These are phyloP conservation scores for Lycocorax pyrrhopterus DNA, from an alignment of 2,113 vertebrate genomes.

Conservation along the genomic window DNA sequence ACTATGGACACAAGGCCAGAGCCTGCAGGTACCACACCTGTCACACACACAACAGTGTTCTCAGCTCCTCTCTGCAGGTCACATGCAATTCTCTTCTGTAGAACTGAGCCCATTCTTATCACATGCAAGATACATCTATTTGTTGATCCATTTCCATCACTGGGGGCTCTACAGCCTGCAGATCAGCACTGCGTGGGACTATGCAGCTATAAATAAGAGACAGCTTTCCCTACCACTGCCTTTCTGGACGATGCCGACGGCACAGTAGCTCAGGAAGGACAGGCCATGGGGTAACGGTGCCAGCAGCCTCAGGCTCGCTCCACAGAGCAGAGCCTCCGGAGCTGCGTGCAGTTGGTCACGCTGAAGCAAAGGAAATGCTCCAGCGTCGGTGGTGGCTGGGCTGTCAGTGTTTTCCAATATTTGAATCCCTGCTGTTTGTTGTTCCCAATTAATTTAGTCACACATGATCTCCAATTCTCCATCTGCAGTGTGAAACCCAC, in stretches of 20 bases:
- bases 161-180: background rate
- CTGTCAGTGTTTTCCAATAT: background rate
- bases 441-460: background rate
- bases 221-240: background rate
- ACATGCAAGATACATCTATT: background rate
- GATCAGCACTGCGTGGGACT: background rate
- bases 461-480: background rate
- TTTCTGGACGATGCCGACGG: fast-evolving
- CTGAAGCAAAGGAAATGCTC: background rate
- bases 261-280: background rate
- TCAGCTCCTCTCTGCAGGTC: background rate
- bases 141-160: background rate
- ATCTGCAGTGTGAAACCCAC: background rate
- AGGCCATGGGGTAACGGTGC: background rate
- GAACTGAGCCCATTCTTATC: background rate
- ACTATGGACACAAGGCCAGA: background rate
- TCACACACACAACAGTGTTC: background rate
- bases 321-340: background rate
- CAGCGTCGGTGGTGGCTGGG: fast-evolving
- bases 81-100: background rate
- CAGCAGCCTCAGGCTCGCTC: background rate
- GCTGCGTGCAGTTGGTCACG: fast-evolving
- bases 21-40: background rate
- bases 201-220: background rate
- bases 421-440: background rate